Evolutionary conservation across 2,888 invertebrate species (phyloP).

Genomic region (Tolmerus cingulatus): DNA sequence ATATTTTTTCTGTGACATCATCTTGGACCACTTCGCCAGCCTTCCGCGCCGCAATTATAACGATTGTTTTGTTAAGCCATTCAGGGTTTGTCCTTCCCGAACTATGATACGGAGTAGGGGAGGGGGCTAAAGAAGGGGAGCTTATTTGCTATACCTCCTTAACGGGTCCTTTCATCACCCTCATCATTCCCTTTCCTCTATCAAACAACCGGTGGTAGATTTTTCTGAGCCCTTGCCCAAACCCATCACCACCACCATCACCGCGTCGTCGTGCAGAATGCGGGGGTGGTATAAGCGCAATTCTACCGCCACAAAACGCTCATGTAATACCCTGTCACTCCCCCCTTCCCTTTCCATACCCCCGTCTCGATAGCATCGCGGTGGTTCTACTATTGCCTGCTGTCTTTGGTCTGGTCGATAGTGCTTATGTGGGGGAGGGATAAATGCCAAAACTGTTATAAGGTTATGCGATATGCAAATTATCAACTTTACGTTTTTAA

Average conservation of each 20-base stretch:
- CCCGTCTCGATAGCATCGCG: background rate
- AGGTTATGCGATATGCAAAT: slow-evolving; percentile 50
- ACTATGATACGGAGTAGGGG: background rate
- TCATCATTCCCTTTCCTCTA: background rate
- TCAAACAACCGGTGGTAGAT: background rate
- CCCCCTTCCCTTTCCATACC: background rate
- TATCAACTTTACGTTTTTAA: slow-evolving; percentile 49
- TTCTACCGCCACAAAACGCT: slow-evolving; percentile 4
- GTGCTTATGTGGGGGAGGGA: slow-evolving; percentile 4
- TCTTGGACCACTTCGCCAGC: background rate
- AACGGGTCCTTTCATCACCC: background rate
- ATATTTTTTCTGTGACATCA: slow-evolving; percentile 46
- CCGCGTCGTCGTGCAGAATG: background rate
- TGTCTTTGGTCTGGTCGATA: slow-evolving; percentile 21
- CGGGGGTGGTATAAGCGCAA: background rate
- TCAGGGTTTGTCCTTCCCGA: slow-evolving; percentile 20
- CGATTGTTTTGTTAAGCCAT: slow-evolving; percentile 31
- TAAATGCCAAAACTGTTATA: slow-evolving; percentile 49
- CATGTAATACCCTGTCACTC: background rate
- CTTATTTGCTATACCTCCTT: background rate
- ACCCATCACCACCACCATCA: background rate
- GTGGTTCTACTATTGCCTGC: background rate
- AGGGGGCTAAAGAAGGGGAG: background rate
- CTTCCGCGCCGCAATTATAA: slow-evolving; percentile 5
- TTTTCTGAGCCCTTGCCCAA: background rate